These are phyloP conservation scores for Spondyliosoma cantharus DNA, from an alignment of 2,797 vertebrate genomes.

Conservation along the genomic window DNA sequence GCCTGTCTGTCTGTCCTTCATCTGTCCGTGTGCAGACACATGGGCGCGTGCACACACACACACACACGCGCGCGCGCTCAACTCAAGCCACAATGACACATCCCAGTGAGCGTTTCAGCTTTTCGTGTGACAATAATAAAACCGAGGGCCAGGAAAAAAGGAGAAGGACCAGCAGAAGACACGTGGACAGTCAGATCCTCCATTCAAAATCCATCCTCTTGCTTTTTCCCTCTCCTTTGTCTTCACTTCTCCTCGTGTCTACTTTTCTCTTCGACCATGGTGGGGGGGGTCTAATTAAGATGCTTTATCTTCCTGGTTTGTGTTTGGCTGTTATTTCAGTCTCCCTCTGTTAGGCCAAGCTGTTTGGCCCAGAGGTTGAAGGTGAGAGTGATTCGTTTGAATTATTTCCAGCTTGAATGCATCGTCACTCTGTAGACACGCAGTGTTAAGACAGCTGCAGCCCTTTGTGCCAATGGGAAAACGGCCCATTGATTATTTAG, in stretches of 20 bases:
- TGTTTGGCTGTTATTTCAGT: constrained; percentile 22
- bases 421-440: constrained; percentile 11
- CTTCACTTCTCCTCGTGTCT: not conserved
- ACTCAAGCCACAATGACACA: constrained; percentile 62
- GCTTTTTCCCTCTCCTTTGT: not conserved
- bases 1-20: constrained; percentile 61
- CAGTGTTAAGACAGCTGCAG: constrained; percentile 57
- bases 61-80: too few relatives aligned
- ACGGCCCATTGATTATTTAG: constrained; percentile 56
- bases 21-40: constrained; percentile 59
- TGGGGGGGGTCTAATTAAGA: not conserved
- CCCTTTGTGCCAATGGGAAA: constrained; percentile 44
- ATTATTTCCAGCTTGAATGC: constrained; percentile 51
- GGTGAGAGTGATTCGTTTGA: constrained; percentile 53
- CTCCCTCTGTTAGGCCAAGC: not conserved
- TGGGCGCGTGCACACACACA: too few relatives aligned
- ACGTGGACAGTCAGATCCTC: constrained; percentile 46
- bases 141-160: constrained; percentile 65
- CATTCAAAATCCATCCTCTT: constrained; percentile 7
- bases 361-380: constrained; percentile 40
- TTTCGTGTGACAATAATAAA: constrained; percentile 77
- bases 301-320: constrained; percentile 13
- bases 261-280: not conserved
- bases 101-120: constrained; percentile 63
- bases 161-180: constrained; percentile 60